Conservation (phyloP, 2,113 vertebrate species). For the Polypterus bichir region DNA sequence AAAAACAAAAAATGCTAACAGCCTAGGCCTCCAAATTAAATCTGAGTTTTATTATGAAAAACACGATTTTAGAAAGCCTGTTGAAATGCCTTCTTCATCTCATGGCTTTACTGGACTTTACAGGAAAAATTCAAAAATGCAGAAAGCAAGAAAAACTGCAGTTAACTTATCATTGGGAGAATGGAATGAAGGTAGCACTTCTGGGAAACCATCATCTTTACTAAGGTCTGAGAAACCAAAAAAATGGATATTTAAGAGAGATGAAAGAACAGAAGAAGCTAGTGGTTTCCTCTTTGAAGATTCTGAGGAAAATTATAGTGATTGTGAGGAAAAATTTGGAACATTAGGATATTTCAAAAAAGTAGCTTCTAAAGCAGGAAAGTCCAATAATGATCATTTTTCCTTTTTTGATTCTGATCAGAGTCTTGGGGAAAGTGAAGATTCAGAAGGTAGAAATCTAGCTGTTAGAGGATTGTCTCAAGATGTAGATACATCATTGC, state of each 20-base stretch:
- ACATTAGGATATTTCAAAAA: slow-evolving; percentile 42
- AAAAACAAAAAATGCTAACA: slow-evolving; percentile 9
- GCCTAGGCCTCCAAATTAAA: slow-evolving; percentile 16
- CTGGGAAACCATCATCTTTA: slow-evolving; percentile 51
- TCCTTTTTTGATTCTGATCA: slow-evolving; percentile 44
- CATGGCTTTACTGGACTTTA: slow-evolving; percentile 62
- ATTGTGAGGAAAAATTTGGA: slow-evolving; percentile 50
- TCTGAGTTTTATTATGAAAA: slow-evolving; percentile 38
- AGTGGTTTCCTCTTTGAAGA: slow-evolving; percentile 56
- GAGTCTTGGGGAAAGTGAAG: slow-evolving; percentile 46
- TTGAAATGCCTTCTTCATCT: slow-evolving; percentile 36
- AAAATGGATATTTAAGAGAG: slow-evolving; percentile 53
- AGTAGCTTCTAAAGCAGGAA: slow-evolving; percentile 51
- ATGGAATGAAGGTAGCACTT: slow-evolving; percentile 45
- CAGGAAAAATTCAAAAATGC: slow-evolving; percentile 65
- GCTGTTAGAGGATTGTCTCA: slow-evolving; percentile 47
- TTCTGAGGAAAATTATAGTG: slow-evolving; percentile 49
- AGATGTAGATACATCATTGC: slow-evolving; percentile 15
- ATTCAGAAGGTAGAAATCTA: slow-evolving; percentile 39
- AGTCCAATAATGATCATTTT: slow-evolving; percentile 55
- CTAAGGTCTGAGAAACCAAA: slow-evolving; percentile 61
- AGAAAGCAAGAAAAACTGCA: slow-evolving; percentile 63
- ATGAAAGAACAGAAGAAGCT: slow-evolving; percentile 57
- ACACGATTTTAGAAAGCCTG: slow-evolving; percentile 21
- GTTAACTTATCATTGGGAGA: slow-evolving; percentile 50